A percentile compares a stretch with the other conserved stretches of the same genome.
These are phyloP conservation scores for Prosopocoilus inquinatus DNA, from an alignment of 2,888 invertebrate species.

Conservation along the genomic window DNA sequence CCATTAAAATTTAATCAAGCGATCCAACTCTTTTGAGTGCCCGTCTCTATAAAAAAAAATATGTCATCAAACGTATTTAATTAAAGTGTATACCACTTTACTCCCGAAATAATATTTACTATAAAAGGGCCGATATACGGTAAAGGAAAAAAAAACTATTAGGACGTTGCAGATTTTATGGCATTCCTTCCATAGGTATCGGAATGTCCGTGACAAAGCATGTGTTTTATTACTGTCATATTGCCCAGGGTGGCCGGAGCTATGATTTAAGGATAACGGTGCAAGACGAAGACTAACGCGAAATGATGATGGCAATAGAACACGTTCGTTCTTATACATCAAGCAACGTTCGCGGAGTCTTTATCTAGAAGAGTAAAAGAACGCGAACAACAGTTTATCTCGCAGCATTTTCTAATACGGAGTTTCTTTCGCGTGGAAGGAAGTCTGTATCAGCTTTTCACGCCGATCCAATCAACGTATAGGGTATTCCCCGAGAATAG, in stretches of 20 bases:
- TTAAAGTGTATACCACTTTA: no score
- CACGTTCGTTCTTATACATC: conserved; percentile 32
- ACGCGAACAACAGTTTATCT: conserved; percentile 10
- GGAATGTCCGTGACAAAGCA: conserved; percentile 15
- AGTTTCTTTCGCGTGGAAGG: no score
- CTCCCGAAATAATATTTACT: no score
- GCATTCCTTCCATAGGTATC: conserved; percentile 22
- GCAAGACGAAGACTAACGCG: conserved; percentile 33
- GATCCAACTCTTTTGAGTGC: no score
- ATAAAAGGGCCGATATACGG: neutral
- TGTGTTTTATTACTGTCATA: conserved; percentile 10
- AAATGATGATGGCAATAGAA: conserved; percentile 44
- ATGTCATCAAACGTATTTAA: no score
- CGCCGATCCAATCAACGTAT: no score
- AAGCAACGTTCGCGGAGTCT: conserved; percentile 5
- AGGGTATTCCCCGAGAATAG: no score
- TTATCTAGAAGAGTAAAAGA: conserved; percentile 7
- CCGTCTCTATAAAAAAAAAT: no score
- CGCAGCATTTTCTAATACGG: conserved; percentile 1
- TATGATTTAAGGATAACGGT: conserved; percentile 37
- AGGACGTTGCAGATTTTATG: conserved; percentile 8
- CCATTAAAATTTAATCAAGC: no score
- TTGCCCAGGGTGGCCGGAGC: conserved; percentile 10
- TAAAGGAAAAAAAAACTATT: conserved; percentile 3
- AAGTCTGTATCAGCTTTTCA: no score